Evolutionary conservation across 2,797 vertebrate genomes (phyloP), one percentile per base, ranked within the genome.

Genomic region (Liparis tanakae): DNA sequence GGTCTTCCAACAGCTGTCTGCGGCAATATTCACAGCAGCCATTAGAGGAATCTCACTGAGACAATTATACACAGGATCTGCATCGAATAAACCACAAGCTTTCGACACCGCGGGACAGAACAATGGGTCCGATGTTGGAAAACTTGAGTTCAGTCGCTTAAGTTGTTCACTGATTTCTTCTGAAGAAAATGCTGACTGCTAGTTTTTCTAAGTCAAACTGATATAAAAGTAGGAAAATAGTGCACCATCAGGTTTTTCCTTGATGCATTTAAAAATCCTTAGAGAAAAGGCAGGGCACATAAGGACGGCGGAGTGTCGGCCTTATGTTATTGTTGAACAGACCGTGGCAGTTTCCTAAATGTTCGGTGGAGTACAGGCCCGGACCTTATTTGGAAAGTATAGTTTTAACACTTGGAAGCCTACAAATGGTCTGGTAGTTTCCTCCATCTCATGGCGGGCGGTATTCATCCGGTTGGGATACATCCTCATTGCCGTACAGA

Each of bases 1-100:
- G 58, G 76, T 76, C 70, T 76, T 85, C 67, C 62, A 74, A 46
- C 79, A 78, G 82, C 74, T 85, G 84, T 88, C 83, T 80, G 80
- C 72, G 68, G 67, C 50, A 75, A 74, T 87, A 75, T 76, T 81
- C 76, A 72, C 84, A 80, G 70, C 59, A 78, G 79, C 62, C 71
- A 75, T 82, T 83, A 77, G 60, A 84, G 12, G 48, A 79, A 70
- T 85, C 68, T 77, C 74, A 74, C 69, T 36, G 74, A 80, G 74
- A 78, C 85, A 82, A 86, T 87, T 77, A 82, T 39, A 62, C 41
- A 51, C 20, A 18, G 65, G 25, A 67, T 81, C 55, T 50, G 50
- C 78, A 71, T 10, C 56, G 62, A 53, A 78, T 61, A 64, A 73
- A 79, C 58, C 14, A 61, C 60, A n/a, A 13, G 39, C 60, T 62